Base-by-base conservation (phyloP, 1,140 invertebrate genomes). In the Nymphalis io region DNA sequence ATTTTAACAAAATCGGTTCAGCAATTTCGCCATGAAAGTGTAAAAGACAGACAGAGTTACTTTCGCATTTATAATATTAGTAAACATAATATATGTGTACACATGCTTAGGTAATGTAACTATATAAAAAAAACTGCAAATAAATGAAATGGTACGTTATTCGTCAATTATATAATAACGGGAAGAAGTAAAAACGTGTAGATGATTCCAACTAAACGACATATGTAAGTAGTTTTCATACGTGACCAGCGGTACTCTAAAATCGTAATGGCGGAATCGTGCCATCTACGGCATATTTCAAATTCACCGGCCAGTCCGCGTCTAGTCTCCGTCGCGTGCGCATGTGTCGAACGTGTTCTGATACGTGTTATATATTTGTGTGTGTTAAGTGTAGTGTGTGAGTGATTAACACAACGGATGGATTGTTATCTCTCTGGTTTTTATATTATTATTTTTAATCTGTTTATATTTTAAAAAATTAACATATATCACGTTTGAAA, bases 221-320 rank as follows among this genome's bases (percentile, higher is more conserved):
- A 27, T 27, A 42, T 42, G n/a, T 42, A 13, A n/a, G 15, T 16
- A 11, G 65, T 60, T 73, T 69, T 64, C 6, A 59, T 61, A 13
- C 48, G 33, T 18, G 18, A 8, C 12, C 38, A 21, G 38, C 72
- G 62, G 58, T 57, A 39, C 51, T 46, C 66, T 55, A 57, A 73
- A 63, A 66, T 58, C 46, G 40, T 42, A 18, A 57, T 73, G 72
- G 61, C 66, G 72, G 67, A 73, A 73, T 66, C 61, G 38, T 4
- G 18, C 72, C 72, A 61, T 73, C 61, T 66, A 73, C 58, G 72
- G 72, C 48, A 64, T 68, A 68, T 21, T 65, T 62, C 57, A 60
- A 42, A 27, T 44, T 40, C 40, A 18, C 27, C 27, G 38, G 27
- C 15, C 72, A 69, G 70, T 72, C 59, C 55, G 27, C 27, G 33